These are phyloP conservation scores for Pampusana beccarii DNA, from an alignment of 2,113 vertebrate genomes.

Conservation along the genomic window DNA sequence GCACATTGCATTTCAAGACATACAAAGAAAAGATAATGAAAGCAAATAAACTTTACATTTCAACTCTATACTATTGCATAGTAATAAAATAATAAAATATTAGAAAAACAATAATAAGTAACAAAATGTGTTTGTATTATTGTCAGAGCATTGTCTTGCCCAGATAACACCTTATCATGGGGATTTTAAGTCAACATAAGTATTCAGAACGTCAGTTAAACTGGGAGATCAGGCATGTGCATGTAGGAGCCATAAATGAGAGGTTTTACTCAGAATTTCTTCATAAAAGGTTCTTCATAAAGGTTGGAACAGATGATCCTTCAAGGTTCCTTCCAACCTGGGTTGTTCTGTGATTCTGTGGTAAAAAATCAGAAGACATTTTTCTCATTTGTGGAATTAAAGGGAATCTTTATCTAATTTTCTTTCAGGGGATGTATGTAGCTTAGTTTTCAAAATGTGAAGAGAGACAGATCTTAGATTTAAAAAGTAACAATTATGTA, in stretches of 20 bases:
- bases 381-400: neutral
- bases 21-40: neutral
- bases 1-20: neutral
- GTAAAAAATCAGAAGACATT: neutral
- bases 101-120: neutral
- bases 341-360: neutral
- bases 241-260: neutral
- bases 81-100: neutral
- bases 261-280: neutral
- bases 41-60: neutral
- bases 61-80: neutral
- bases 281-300: neutral
- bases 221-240: neutral
- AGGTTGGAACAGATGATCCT: neutral
- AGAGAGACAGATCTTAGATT: neutral
- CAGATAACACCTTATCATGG: neutral
- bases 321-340: neutral
- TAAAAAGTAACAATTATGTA: conserved; percentile 25
- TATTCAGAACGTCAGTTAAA: neutral
- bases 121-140: neutral
- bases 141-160: neutral
- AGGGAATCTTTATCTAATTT: neutral
- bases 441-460: conserved; percentile 13
- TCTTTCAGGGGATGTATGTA: neutral
- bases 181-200: neutral